phyloP scores from a whole-genome alignment of 2,888 invertebrate species.

The Cantharis rufa region DNA sequence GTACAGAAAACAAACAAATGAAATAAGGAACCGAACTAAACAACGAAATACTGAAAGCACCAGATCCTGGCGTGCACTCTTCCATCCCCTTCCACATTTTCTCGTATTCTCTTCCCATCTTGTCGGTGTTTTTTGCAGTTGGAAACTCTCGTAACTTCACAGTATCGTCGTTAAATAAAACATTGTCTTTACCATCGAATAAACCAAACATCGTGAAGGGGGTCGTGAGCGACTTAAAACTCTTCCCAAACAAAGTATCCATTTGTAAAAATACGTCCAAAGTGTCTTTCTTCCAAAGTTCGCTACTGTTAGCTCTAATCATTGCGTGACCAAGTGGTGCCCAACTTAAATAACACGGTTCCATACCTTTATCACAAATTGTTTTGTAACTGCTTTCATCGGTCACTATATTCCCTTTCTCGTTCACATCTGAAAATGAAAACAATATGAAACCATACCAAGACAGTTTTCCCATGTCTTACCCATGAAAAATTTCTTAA shows the following conservation, averaged over 20 bases:
- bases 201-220: conserved; percentile 73
- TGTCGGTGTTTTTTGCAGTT: conserved; percentile 44
- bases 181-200: conserved; percentile 65
- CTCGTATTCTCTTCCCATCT: conserved; percentile 44
- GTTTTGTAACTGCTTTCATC: conserved; percentile 58
- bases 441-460: background rate
- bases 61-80: conserved; percentile 29
- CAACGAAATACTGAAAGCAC: conserved; percentile 5
- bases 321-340: conserved; percentile 70
- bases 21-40: conserved; percentile 10
- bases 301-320: conserved; percentile 61
- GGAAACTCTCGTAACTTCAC: conserved; percentile 46
- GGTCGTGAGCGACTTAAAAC: conserved; percentile 60
- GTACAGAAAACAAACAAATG: conserved; percentile 9
- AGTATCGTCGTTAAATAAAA: conserved; percentile 70
- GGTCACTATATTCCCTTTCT: conserved; percentile 17
- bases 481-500: conserved; percentile 58
- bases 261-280: conserved; percentile 70
- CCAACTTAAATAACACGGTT: conserved; percentile 68
- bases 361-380: conserved; percentile 61
- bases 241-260: conserved; percentile 72
- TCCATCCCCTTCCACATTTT: conserved; percentile 34
- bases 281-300: conserved; percentile 68
- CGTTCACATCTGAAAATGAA: conserved; percentile 15
- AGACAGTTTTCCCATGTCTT: conserved; percentile 33